Base-by-base conservation (phyloP, 2,797 vertebrate species). In the Lepilemur ruficaudatus region DNA sequence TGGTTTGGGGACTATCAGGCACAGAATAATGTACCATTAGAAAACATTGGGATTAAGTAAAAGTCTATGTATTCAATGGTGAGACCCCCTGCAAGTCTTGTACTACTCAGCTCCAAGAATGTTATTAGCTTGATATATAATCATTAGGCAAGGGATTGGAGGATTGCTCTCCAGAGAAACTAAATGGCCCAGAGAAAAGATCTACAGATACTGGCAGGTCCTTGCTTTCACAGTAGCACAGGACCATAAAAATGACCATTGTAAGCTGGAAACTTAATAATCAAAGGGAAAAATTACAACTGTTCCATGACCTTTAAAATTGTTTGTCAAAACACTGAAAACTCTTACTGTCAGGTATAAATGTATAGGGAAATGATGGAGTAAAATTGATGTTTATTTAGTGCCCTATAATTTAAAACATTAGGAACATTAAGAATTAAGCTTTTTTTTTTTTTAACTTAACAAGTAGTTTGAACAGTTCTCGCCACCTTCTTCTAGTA, bases 351-450 rank as follows among this genome's bases (percentile, higher is more conserved):
- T 75, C 32, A 83, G 59, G 30, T 92, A 79, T 79, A 59, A 95
- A 63, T 59, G 7, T 79, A 82, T n/a, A 93, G 5, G 38, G n/a
- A 93, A 94, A 92, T 80, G 55, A 84, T 50, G 52, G 91, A 83
- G 38, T 85, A 88, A 92, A 95, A 80, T 28, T 38, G 28, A 59
- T 70, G 52, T 93, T 89, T 93, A 84, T 81, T 96, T 92, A 93
- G 55, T 92, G 55, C 57, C 82, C 18, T 87, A 61, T 32, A 65
- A 50, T 67, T 88, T 78, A 76, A 97, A 92, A 65, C 46, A 48
- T 48, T 48, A 75, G 2, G 32, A 80, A 48, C 43, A 85, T 43
- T 92, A 61, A 96, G 14, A 85, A 89, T 63, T 90, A 82, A 73
- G 83, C 22, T 78, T 48, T 48, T 79, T 76, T 63, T 63, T 76